Conservation (phyloP, 2,113 vertebrate genomes). For the Lepisosteus oculatus region DNA sequence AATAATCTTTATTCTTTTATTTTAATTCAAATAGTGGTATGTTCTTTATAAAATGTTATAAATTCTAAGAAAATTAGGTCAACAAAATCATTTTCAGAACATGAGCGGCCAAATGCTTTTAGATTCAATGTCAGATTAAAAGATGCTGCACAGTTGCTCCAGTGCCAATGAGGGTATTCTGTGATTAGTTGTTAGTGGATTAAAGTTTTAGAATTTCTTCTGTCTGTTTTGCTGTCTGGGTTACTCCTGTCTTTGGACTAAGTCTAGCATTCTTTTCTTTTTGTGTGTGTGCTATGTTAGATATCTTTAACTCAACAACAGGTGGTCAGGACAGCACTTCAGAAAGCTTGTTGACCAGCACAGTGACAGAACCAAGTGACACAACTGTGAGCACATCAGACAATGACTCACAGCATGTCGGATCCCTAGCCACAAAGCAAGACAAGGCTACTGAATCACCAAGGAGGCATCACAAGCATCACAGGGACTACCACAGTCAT, state of each 20-base stretch:
- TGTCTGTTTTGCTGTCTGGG: constrained; percentile 32
- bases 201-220: constrained; percentile 38
- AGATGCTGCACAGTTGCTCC: constrained; percentile 13
- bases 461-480: constrained; percentile 49
- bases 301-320: constrained; percentile 28
- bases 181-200: constrained; percentile 30
- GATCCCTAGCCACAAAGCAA: constrained; percentile 17
- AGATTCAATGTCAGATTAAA: constrained; percentile 27
- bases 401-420: constrained; percentile 33
- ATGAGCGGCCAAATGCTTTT: constrained; percentile 27
- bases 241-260: constrained; percentile 30
- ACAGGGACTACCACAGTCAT: constrained; percentile 39
- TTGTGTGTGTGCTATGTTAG: constrained; percentile 26
- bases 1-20: background rate
- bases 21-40: background rate
- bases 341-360: constrained; percentile 11
- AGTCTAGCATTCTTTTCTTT: constrained; percentile 28
- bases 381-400: constrained; percentile 47
- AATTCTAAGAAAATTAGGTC: background rate
- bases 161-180: constrained; percentile 7
- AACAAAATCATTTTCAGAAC: background rate
- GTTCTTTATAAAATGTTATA: background rate
- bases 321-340: background rate
- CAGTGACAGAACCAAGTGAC: constrained; percentile 31
- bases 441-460: constrained; percentile 34